Percentiles rank a stretch among this genome's conserved stretches.
These are phyloP conservation scores for Drosophila repleta DNA, from an alignment of 1,140 invertebrate genomes.

Conservation along the genomic window DNA sequence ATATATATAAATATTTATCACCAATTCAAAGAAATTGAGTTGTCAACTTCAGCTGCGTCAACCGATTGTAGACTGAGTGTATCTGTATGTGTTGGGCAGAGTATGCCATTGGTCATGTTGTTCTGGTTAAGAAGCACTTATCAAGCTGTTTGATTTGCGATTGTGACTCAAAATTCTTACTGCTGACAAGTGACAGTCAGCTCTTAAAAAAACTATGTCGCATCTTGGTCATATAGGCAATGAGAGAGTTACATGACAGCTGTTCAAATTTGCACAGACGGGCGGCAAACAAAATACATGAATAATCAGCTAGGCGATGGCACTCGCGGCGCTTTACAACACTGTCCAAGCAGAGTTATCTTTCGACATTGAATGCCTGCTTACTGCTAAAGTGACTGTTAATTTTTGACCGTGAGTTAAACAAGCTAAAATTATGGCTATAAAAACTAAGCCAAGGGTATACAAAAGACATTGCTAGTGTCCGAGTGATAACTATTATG, in stretches of 20 bases:
- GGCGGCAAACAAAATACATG: too few relatives aligned
- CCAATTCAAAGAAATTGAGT: neutral
- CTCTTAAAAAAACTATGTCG: neutral
- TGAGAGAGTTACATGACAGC: neutral
- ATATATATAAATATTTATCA: neutral
- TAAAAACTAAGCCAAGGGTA: too few relatives aligned
- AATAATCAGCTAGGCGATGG: too few relatives aligned
- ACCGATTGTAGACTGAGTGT: neutral
- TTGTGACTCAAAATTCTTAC: neutral
- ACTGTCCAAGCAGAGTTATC: too few relatives aligned
- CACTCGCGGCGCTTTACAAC: too few relatives aligned
- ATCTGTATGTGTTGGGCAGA: neutral
- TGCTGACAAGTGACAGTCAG: neutral
- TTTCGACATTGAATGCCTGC: too few relatives aligned
- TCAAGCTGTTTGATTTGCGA: conserved; percentile 15
- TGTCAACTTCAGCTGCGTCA: conserved; percentile 7
- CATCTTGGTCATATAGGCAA: too few relatives aligned
- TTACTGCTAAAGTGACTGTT: too few relatives aligned
- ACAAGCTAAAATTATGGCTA: too few relatives aligned
- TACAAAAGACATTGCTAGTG: too few relatives aligned
- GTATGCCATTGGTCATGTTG: neutral
- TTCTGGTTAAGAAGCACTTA: conserved; percentile 3
- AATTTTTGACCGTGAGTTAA: too few relatives aligned
- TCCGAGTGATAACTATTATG: too few relatives aligned
- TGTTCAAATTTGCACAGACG: neutral